Base-by-base conservation (phyloP, 2,113 vertebrate genomes). In the Paramisgurnus dabryanus region DNA sequence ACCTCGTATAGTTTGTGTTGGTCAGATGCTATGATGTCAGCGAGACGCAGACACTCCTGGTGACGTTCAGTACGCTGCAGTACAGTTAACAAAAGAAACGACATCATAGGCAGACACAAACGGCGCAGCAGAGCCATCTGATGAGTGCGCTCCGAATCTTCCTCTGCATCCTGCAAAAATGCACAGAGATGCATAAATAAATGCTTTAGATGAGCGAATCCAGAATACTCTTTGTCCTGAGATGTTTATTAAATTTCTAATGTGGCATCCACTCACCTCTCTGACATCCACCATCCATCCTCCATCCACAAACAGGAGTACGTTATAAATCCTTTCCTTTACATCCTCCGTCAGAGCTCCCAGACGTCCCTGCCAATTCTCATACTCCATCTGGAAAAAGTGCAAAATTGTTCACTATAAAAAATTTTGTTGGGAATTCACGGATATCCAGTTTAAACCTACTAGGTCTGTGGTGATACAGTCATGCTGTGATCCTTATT, bases 241-340 rank as follows among this genome's bases (percentile, higher is more conserved):
- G 50, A 53, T 2, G 53, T 18, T 15, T 3, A 49, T 27, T 13
- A 70, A 40, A 39, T 15, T 17, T 10, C 0, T 17, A 49, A 34
- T 34, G 27, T 34, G 27, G 27, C 27, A 34, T 34, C 27, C 27
- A 34, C 78, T 90, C 84, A 99, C 97, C 95, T 96, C 93, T 94
- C 95, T 92, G 83, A 95, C 95, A 83, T 99, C 98, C 12, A 98
- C 95, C 97, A 99, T 98, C 98, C 98, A 99, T 45, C 98, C 98
- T 86, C 98, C 98, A 40, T 99, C 95, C 3, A 99, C 96, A 71
- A 99, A 99, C 60, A 99, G 91, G 80, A 99, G 91, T 80, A 99
- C 98, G 4, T 99, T 99, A 88, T 98, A 99, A 90, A 99, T 98
- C 67, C 96, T 95, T 67, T 99, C 98, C 80, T 98, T 98, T 74